Evolutionary conservation across 2,888 invertebrate species (phyloP).

Genomic region (Allophyes oxyacanthae): DNA sequence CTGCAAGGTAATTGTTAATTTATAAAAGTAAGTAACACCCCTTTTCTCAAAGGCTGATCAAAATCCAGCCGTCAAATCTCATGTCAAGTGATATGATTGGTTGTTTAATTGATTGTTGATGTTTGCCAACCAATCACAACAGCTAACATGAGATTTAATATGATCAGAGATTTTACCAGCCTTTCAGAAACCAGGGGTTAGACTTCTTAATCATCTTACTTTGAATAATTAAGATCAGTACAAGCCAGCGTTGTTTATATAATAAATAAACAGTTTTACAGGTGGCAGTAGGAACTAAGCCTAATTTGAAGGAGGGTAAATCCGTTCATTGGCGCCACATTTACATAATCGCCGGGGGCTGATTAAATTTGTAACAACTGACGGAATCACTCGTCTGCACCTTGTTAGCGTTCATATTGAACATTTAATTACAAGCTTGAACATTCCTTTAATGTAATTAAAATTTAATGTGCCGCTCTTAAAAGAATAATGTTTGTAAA

Average conservation of each 20-base stretch:
- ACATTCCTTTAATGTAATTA: constrained; percentile 3
- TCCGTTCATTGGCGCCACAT: constrained; percentile 75
- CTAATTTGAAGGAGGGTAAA: constrained; percentile 78
- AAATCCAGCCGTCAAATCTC: too few relatives aligned
- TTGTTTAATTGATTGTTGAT: too few relatives aligned
- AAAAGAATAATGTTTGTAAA: not conserved
- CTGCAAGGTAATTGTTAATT: not conserved
- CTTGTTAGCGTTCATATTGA: constrained; percentile 32
- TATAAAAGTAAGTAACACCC: constrained; percentile 6
- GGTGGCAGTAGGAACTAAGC: constrained; percentile 66
- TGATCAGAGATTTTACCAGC: too few relatives aligned
- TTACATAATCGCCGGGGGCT: constrained; percentile 81
- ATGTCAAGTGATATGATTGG: too few relatives aligned
- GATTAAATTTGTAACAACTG: constrained; percentile 78
- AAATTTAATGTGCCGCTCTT: too few relatives aligned
- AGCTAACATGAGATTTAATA: too few relatives aligned
- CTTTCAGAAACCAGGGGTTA: too few relatives aligned
- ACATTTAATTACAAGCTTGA: constrained; percentile 29
- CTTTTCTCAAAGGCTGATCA: too few relatives aligned
- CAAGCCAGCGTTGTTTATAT: constrained; percentile 49
- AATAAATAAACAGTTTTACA: constrained; percentile 62
- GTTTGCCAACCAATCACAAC: too few relatives aligned
- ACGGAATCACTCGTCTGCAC: constrained; percentile 56
- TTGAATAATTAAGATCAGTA: constrained; percentile 24
- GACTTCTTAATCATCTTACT: not conserved